Conservation (phyloP, 2,888 invertebrate genomes). For the Blera fallax region DNA sequence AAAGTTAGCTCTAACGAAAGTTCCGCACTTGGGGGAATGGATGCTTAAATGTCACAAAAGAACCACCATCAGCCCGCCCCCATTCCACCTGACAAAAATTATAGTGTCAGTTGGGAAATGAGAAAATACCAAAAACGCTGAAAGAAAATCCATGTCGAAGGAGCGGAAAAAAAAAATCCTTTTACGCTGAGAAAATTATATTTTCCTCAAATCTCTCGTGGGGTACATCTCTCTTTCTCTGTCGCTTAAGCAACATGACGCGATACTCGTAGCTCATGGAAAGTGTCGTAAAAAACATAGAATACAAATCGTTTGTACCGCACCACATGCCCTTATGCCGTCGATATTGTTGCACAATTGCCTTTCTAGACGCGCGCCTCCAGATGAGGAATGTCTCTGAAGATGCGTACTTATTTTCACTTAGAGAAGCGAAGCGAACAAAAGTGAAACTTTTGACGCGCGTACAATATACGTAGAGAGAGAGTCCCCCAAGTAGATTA, state of each 20-base stretch:
- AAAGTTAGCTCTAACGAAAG: conserved; percentile 52
- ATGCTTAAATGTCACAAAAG: conserved; percentile 27
- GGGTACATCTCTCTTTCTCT: not conserved
- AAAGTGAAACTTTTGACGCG: conserved; percentile 53
- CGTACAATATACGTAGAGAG: not conserved
- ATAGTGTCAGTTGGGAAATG: conserved; percentile 62
- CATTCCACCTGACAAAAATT: conserved; percentile 41
- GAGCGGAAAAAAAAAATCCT: conserved; percentile 29
- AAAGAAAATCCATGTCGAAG: conserved; percentile 37
- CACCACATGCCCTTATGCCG: not conserved
- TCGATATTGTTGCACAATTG: not conserved
- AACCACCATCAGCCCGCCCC: not conserved
- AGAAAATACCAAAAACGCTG: conserved; percentile 36
- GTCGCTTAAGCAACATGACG: not conserved
- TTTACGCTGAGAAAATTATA: conserved; percentile 50
- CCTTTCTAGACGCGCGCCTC: not conserved
- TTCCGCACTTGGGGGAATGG: conserved; percentile 34
- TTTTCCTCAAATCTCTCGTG: conserved; percentile 26
- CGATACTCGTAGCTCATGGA: conserved; percentile 1
- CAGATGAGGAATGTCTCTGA: conserved; percentile 42
- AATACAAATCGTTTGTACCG: conserved; percentile 42
- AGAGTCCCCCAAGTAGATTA: conserved; percentile 47
- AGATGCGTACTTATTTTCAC: conserved; percentile 57
- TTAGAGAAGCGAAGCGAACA: conserved; percentile 16
- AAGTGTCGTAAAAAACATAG: conserved; percentile 39